phyloP scores from a whole-genome alignment of 2,888 invertebrate genomes.

The Watsonalla binaria region DNA sequence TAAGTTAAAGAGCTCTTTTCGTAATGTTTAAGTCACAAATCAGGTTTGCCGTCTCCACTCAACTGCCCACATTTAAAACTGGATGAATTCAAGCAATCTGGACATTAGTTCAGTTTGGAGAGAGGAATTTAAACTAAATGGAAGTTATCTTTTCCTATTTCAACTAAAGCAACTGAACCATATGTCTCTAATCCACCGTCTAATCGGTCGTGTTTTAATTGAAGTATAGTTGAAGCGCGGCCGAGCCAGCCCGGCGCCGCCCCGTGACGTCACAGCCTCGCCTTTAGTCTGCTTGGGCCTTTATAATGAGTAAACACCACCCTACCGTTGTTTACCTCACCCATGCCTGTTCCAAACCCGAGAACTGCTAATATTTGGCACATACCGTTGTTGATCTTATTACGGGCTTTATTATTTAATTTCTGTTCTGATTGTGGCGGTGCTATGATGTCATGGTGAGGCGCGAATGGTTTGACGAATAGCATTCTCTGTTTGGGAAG shows the following conservation, averaged over 20 bases:
- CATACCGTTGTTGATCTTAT: conserved; percentile 13
- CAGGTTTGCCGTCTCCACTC: not conserved
- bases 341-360: conserved; percentile 9
- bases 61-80: not conserved
- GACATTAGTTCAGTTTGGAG: too few relatives aligned
- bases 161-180: conserved; percentile 5
- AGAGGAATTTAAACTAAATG: not conserved
- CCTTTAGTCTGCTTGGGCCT: conserved; percentile 21
- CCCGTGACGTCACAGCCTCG: conserved; percentile 58
- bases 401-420: conserved; percentile 5
- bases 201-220: conserved; percentile 49
- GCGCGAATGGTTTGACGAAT: conserved; percentile 53
- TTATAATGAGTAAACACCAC: conserved; percentile 40
- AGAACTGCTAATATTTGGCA: conserved; percentile 16
- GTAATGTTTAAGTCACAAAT: not conserved
- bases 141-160: not conserved
- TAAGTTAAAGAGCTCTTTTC: not conserved
- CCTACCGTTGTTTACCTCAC: conserved; percentile 38
- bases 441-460: conserved; percentile 36
- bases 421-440: conserved; percentile 10
- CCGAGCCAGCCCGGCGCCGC: conserved; percentile 58
- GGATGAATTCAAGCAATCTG: not conserved
- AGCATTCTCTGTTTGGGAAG: conserved; percentile 47
- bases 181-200: conserved; percentile 40
- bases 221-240: conserved; percentile 45